These are phyloP conservation scores for Leistus spinibarbis DNA, from an alignment of 2,888 invertebrate genomes.

Conservation along the genomic window DNA sequence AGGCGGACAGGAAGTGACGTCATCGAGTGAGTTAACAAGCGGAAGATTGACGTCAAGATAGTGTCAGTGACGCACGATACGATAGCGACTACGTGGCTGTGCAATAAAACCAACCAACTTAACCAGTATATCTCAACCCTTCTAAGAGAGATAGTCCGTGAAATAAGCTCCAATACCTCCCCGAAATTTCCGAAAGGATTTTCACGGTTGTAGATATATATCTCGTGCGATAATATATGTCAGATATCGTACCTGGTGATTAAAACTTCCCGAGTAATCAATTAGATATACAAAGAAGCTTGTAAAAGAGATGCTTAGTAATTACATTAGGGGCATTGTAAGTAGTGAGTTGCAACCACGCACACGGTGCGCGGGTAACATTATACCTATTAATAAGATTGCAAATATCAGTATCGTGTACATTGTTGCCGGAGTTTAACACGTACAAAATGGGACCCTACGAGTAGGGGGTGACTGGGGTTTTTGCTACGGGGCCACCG, in stretches of 20 bases:
- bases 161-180: not conserved
- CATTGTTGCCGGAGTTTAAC: constrained; percentile 2
- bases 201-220: not conserved
- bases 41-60: constrained; percentile 38
- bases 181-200: not conserved
- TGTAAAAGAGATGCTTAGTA: not conserved
- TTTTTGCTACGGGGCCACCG: constrained; percentile 1
- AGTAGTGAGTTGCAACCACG: not conserved
- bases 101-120: not conserved
- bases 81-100: not conserved
- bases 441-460: not conserved
- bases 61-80: constrained; percentile 20
- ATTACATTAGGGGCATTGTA: not conserved
- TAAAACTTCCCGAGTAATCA: not conserved
- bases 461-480: not conserved
- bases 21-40: constrained; percentile 39
- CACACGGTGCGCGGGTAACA: not conserved
- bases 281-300: not conserved
- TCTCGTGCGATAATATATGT: not conserved
- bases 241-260: not conserved
- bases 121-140: not conserved
- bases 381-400: not conserved
- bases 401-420: not conserved
- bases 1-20: constrained; percentile 27
- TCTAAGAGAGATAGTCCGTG: not conserved